Evolutionary conservation across 2,113 vertebrate species (phyloP).

Genomic region (Channa maculata): DNA sequence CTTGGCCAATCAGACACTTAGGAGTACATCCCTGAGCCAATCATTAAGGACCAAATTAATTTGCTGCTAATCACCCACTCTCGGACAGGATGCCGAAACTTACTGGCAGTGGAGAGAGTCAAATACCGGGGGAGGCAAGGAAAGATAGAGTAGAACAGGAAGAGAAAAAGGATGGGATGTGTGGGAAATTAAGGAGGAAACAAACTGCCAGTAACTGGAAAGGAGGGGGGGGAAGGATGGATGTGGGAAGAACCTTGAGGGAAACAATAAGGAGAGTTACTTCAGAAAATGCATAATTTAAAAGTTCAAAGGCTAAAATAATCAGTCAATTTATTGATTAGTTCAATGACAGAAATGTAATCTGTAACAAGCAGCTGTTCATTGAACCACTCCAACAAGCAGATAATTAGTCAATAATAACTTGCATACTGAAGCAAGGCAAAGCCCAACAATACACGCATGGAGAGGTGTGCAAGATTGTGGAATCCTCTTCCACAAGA

Average conservation of each 20-base stretch:
- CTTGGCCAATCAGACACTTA: constrained; percentile 80
- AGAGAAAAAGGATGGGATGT: background rate
- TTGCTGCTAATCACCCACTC: constrained; percentile 83
- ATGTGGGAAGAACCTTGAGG: background rate
- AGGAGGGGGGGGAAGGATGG: background rate
- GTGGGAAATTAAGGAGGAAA: constrained; percentile 19
- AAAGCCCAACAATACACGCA: too few species aligned
- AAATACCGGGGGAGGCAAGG: constrained; percentile 1
- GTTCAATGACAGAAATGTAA: background rate
- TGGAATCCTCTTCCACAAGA: too few species aligned
- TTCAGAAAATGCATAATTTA: constrained; percentile 20
- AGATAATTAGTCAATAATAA: too few species aligned
- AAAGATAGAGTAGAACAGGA: constrained; percentile 5
- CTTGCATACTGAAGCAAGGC: too few species aligned
- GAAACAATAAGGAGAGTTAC: background rate
- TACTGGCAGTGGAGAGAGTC: constrained; percentile 13
- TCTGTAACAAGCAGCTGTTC: background rate
- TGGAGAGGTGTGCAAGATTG: too few species aligned
- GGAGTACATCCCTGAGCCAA: constrained; percentile 81
- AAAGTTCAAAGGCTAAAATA: background rate
- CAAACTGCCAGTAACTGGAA: background rate
- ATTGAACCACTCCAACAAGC: background rate
- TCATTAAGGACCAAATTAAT: constrained; percentile 86
- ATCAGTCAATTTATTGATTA: background rate
- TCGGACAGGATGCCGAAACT: constrained; percentile 64